Evolutionary conservation across 2,113 vertebrate genomes (phyloP).

Genomic region (Coturnix japonica): DNA sequence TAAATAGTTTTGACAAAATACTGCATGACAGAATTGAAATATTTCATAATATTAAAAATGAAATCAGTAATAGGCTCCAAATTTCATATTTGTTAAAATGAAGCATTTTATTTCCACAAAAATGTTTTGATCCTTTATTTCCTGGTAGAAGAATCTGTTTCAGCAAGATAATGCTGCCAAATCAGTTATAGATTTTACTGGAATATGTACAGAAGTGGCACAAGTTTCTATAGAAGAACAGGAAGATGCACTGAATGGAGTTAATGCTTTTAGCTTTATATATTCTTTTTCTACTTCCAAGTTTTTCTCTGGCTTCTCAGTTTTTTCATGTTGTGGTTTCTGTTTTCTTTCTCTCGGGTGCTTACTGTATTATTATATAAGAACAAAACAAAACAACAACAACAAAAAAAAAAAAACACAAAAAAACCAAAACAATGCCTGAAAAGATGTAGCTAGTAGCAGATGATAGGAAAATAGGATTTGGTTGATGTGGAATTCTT

Average conservation of each 20-base stretch:
- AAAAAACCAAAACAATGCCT: not conserved
- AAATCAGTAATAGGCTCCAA: not conserved
- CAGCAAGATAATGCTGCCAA: not conserved
- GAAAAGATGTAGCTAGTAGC: slow-evolving; percentile 8
- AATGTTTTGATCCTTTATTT: not conserved
- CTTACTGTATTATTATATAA: not conserved
- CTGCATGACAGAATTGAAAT: not conserved
- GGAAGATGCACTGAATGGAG: not conserved
- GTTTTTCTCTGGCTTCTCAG: not conserved
- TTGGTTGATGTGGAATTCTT: not conserved
- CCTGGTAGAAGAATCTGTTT: not conserved
- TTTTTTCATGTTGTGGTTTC: not conserved
- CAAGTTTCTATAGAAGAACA: not conserved
- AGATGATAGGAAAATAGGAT: not conserved
- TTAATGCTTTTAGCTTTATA: not conserved
- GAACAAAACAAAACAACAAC: not conserved
- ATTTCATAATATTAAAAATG: not conserved
- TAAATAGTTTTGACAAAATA: slow-evolving; percentile 42
- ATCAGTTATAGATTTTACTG: not conserved
- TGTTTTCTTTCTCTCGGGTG: not conserved
- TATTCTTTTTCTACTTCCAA: not conserved
- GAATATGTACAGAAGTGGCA: not conserved
- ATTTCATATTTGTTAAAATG: not conserved
- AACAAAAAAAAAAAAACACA: too few species aligned
- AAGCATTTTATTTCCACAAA: slow-evolving; percentile 23